A percentile compares a stretch with the other conserved stretches of the same genome.
Conservation (phyloP, 2,113 vertebrate genomes). For the Cavia aperea region DNA sequence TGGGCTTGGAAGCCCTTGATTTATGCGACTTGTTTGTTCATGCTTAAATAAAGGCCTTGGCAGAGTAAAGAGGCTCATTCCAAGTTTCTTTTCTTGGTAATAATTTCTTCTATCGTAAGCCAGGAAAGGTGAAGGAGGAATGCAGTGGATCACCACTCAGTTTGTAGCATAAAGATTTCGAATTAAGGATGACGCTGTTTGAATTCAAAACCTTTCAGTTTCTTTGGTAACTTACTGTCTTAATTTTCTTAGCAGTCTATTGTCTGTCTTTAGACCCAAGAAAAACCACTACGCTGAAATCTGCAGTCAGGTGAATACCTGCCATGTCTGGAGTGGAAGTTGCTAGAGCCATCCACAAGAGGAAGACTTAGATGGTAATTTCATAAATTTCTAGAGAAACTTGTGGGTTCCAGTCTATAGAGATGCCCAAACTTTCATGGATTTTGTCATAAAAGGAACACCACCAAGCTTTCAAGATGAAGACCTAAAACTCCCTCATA, state of each 20-base stretch:
- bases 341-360: not conserved
- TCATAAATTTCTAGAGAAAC: not conserved
- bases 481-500: not conserved
- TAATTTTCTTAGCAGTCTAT: not conserved
- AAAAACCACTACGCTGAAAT: not conserved
- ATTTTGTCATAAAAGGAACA: not conserved
- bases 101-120: slow-evolving; percentile 25
- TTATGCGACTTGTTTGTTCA: slow-evolving; percentile 33
- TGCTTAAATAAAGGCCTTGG: slow-evolving; percentile 39
- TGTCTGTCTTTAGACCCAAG: not conserved
- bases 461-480: not conserved
- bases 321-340: not conserved
- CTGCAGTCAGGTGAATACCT: not conserved
- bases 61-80: slow-evolving; percentile 18
- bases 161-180: not conserved
- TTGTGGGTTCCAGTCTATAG: not conserved
- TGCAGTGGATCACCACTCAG: not conserved
- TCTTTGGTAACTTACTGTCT: not conserved
- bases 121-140: not conserved
- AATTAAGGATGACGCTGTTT: not conserved
- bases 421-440: not conserved
- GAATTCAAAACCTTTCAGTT: not conserved
- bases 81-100: slow-evolving; percentile 13
- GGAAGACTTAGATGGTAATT: not conserved
- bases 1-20: slow-evolving; percentile 29